Conservation (phyloP, 2,113 vertebrate genomes). For the Silurus glanis region DNA sequence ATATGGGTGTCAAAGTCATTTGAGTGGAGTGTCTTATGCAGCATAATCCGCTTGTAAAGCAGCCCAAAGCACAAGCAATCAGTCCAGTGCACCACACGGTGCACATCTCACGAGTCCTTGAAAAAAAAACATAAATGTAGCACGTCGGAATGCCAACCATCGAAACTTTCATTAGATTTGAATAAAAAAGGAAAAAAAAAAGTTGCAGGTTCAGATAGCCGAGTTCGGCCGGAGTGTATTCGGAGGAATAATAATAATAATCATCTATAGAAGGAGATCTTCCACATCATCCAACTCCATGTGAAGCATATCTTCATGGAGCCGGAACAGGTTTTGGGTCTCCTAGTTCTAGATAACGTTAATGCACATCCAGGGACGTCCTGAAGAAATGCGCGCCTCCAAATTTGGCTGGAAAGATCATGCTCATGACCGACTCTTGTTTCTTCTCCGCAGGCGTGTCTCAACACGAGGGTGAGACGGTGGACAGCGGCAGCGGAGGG, state of each 20-base stretch:
- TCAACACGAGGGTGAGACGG: constrained; percentile 52
- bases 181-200: background rate
- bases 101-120: constrained; percentile 3
- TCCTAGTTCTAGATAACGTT: no score
- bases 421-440: no score
- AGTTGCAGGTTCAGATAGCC: background rate
- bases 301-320: no score
- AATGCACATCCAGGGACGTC: no score
- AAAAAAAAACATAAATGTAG: background rate
- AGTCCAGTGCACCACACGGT: constrained; percentile 49
- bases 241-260: background rate
- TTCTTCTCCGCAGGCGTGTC: constrained; percentile 50
- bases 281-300: no score
- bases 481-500: constrained; percentile 70
- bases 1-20: constrained; percentile 57
- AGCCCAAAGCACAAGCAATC: constrained; percentile 47
- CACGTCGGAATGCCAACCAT: background rate
- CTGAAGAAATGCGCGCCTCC: no score
- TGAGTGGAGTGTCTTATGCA: constrained; percentile 57
- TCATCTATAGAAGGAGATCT: no score
- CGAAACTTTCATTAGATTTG: background rate
- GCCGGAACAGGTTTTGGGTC: no score
- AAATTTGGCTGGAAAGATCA: no score
- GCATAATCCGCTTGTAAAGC: constrained; percentile 67
- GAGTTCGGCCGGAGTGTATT: background rate